Evolutionary conservation across 1,140 invertebrate genomes (phyloP), one percentile per base, ranked within the genome.

Genomic region (Euura lappo): DNA sequence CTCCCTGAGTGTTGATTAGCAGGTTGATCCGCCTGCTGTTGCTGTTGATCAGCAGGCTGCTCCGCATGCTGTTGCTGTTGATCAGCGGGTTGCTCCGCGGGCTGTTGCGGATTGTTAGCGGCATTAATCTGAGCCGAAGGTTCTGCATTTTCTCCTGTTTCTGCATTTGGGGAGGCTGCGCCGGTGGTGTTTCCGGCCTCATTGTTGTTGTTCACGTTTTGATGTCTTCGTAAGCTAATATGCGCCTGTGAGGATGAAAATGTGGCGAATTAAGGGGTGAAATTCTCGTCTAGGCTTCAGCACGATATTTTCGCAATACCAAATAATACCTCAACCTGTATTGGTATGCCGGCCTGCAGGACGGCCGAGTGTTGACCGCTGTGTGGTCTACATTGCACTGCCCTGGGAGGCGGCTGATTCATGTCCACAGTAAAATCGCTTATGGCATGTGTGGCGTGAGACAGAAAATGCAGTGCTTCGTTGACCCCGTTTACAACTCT

Each of bases 401-500:
- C 89, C 74, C 95, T 87, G 1, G 94, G 94, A 10, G 93, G 91
- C 6, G 90, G 84, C 74, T 90, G 89, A 44, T 88, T 87, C 45
- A 95, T 89, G 76, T 95, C 91, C 60, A 96, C 90, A 83, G 93
- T 93, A 45, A 97, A 89, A 80, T 98, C 97, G 81, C 95, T 97
- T 7, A 97, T 87, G 3, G 93, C 92, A 84, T 98, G 97, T 83
- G 94, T 94, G 43, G 94, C 93, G 82, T 98, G 97, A 5, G 95
- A 91, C 71, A 98, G 87, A 71, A 92, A 93, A 82, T 98, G 97
- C 74, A 97, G 89, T 43, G 93, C 89, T 83, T 95, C 93, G 0
- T 93, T 93, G 1, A 96, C 93, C 11, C 92, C 86, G 79, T 94
- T 92, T 60, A 93, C 91, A 43, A 93, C 84, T 3, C 89, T 88